These are phyloP conservation scores for Syritta pipiens DNA, from an alignment of 2,888 invertebrate genomes.

Conservation along the genomic window DNA sequence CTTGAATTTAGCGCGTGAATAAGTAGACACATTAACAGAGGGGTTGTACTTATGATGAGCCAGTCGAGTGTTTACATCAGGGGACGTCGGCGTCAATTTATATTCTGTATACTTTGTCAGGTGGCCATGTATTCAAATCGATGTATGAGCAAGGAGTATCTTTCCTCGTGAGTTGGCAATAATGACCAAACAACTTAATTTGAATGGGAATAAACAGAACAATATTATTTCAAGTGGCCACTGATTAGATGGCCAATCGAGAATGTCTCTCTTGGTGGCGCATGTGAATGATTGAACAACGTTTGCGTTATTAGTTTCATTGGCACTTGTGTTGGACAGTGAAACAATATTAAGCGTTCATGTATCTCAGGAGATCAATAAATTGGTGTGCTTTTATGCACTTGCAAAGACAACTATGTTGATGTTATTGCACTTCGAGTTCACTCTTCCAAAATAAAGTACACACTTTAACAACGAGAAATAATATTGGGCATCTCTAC, in stretches of 20 bases:
- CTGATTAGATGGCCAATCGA: slow-evolving; percentile 29
- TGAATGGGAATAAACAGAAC: slow-evolving; percentile 13
- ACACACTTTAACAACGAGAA: too few species aligned
- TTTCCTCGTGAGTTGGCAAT: slow-evolving; percentile 21
- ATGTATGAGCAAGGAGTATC: slow-evolving; percentile 23
- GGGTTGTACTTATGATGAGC: slow-evolving; percentile 4
- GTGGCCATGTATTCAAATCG: slow-evolving; percentile 36
- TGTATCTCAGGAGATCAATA: too few species aligned
- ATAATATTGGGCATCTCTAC: too few species aligned
- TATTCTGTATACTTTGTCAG: slow-evolving; percentile 20
- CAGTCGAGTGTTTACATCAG: slow-evolving; percentile 43
- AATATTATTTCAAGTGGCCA: slow-evolving; percentile 30
- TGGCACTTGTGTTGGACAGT: too few species aligned
- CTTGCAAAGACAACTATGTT: too few species aligned
- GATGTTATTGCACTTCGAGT: too few species aligned
- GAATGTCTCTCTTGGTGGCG: neutral
- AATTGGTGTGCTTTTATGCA: too few species aligned
- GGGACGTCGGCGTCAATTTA: too few species aligned
- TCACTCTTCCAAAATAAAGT: too few species aligned
- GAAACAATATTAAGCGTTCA: neutral
- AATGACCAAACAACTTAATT: slow-evolving; percentile 43
- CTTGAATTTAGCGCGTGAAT: slow-evolving; percentile 38
- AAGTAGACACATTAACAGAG: slow-evolving; percentile 1
- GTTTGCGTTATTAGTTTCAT: neutral
- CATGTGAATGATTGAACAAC: slow-evolving; percentile 13